Evolutionary conservation across 2,797 vertebrate genomes (phyloP).

Genomic region (Pygocentrus nattereri): DNA sequence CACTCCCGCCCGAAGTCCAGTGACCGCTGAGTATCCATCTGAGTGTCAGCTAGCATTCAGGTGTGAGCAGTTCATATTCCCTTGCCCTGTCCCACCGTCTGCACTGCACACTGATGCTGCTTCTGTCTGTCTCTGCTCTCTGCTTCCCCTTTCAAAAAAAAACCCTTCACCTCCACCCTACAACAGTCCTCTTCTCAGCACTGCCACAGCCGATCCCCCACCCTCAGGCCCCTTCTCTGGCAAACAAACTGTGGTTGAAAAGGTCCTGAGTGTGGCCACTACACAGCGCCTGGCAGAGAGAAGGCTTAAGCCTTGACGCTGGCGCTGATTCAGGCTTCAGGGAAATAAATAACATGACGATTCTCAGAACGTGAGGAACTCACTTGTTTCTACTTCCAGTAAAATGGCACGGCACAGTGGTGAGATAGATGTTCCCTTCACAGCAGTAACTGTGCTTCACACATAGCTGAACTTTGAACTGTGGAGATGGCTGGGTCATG

Average conservation of each 20-base stretch:
- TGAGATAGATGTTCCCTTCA: constrained; percentile 46
- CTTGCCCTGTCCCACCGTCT: constrained; percentile 62
- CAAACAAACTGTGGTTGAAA: constrained; percentile 38
- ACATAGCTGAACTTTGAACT: constrained; percentile 56
- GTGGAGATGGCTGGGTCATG: constrained; percentile 49
- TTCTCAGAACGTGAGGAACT: constrained; percentile 55
- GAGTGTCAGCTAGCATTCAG: constrained; percentile 84
- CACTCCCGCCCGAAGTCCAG: constrained; percentile 66
- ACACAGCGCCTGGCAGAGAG: constrained; percentile 44
- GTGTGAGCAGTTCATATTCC: constrained; percentile 82
- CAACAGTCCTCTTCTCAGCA: constrained; percentile 39
- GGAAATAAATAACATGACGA: constrained; percentile 47
- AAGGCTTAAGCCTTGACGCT: constrained; percentile 35
- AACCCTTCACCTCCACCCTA: constrained; percentile 24
- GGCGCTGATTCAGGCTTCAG: constrained; percentile 34
- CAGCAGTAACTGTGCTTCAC: constrained; percentile 51
- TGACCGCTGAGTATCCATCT: constrained; percentile 61
- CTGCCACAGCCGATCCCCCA: constrained; percentile 19
- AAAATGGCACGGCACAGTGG: constrained; percentile 40
- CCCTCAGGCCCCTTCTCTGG: constrained; percentile 31
- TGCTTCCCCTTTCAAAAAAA: constrained; percentile 67
- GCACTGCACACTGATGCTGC: constrained; percentile 47
- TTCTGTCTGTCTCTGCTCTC: constrained; percentile 68
- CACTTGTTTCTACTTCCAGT: constrained; percentile 53
- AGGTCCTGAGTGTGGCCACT: constrained; percentile 40